Conservation (phyloP, 1,140 invertebrate species). For the Macrosteles quadrilineatus region DNA sequence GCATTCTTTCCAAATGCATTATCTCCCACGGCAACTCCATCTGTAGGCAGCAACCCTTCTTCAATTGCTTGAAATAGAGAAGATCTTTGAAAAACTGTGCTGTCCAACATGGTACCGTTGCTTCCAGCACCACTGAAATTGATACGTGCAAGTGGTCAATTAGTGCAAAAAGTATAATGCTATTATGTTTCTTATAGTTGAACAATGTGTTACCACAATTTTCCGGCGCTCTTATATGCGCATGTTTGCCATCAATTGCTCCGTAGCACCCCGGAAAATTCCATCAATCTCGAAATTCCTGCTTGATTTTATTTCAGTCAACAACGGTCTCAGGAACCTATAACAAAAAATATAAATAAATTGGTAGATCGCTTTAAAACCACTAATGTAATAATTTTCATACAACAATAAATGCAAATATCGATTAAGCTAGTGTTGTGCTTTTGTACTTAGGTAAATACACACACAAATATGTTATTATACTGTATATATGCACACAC, state of each 20-base stretch:
- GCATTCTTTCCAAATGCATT: constrained; percentile 29
- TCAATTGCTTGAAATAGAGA: background rate
- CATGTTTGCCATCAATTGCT: constrained; percentile 48
- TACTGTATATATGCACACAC: no score
- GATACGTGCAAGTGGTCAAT: background rate
- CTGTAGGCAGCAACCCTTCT: background rate
- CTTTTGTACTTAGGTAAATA: no score
- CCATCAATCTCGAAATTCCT: constrained; percentile 28
- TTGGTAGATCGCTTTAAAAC: no score
- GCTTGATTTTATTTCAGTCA: constrained; percentile 25
- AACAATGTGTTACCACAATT: no score
- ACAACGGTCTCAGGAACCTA: constrained; percentile 23
- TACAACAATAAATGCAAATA: no score
- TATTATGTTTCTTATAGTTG: background rate
- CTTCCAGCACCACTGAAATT: background rate
- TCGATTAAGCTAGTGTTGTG: no score
- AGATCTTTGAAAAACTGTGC: constrained; percentile 5
- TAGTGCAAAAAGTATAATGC: background rate
- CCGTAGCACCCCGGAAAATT: constrained; percentile 46
- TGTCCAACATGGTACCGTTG: background rate
- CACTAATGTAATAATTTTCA: no score
- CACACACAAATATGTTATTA: no score
- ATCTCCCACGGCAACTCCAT: constrained; percentile 28
- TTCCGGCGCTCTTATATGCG: constrained; percentile 42
- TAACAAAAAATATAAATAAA: constrained; percentile 12